Evolutionary conservation across 2,797 vertebrate species (phyloP).

Genomic region (Paguma larvata): DNA sequence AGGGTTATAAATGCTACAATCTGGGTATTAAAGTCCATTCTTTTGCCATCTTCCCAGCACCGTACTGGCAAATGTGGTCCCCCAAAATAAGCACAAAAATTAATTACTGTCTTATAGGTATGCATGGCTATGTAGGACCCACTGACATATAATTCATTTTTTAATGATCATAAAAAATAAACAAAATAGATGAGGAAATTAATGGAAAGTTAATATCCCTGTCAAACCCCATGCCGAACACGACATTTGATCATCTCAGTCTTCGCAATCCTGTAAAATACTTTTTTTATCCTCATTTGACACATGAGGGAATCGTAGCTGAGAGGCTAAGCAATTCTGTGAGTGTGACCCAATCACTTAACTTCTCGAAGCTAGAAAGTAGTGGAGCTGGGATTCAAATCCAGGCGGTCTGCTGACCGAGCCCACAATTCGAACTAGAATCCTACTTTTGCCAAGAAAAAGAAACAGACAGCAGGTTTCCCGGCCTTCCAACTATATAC

Average conservation of each 20-base stretch:
- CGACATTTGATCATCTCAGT: neutral
- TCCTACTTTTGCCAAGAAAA: neutral
- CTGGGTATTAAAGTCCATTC: neutral
- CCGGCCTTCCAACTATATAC: fast-evolving
- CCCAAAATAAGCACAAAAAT: neutral
- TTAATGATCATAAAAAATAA: neutral
- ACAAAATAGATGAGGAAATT: neutral
- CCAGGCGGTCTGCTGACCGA: neutral
- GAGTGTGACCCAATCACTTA: neutral
- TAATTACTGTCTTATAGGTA: neutral
- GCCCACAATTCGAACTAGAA: neutral
- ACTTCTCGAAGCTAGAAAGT: neutral
- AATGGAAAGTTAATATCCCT: neutral
- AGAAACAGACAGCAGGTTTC: neutral
- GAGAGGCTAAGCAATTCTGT: neutral
- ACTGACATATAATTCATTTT: neutral
- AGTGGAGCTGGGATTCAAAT: neutral
- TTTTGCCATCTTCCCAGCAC: neutral
- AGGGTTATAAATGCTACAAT: neutral
- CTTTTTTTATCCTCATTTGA: neutral
- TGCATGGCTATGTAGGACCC: neutral
- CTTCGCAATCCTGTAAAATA: neutral
- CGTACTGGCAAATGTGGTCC: neutral
- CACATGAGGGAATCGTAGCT: neutral
- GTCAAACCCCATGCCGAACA: neutral